Percentiles rank a stretch among this genome's conserved stretches.
Evolutionary conservation across 2,113 vertebrate species (phyloP).

Genomic region (Gobiocypris rarus): DNA sequence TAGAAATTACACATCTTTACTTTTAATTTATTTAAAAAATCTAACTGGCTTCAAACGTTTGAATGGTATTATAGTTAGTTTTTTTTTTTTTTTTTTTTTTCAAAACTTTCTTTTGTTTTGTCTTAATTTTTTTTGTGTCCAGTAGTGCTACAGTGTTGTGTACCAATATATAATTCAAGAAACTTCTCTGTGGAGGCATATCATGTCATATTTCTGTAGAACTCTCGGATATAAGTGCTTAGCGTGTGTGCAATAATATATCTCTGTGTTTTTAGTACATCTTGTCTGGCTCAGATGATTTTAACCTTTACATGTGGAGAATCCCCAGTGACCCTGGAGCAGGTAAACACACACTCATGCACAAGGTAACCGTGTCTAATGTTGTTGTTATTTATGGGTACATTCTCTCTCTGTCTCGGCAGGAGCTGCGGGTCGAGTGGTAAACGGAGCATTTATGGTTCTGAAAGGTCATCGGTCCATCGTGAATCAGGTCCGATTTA

Average conservation of each 20-base stretch:
- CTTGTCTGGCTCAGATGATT: constrained; percentile 97
- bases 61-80: not conserved
- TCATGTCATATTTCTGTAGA: not conserved
- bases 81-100: not conserved
- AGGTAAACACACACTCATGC: constrained; percentile 72
- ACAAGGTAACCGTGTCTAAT: not conserved
- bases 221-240: not conserved
- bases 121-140: too few species aligned
- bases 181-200: not conserved
- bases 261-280: constrained; percentile 84
- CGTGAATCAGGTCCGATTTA: constrained; percentile 98
- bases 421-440: constrained; percentile 93
- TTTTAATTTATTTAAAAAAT: not conserved
- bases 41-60: not conserved
- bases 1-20: not conserved
- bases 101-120: too few species aligned
- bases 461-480: constrained; percentile 98
- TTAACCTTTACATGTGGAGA: constrained; percentile 99
- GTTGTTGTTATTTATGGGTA: not conserved
- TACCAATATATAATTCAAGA: not conserved
- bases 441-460: constrained; percentile 97
- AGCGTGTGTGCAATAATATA: constrained; percentile 1
- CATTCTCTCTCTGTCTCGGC: constrained; percentile 49
- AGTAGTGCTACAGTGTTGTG: not conserved
- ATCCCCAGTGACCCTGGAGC: constrained; percentile 96